Evolutionary conservation across 2,113 vertebrate genomes (phyloP).

Genomic region (Chaenocephalus aceratus): DNA sequence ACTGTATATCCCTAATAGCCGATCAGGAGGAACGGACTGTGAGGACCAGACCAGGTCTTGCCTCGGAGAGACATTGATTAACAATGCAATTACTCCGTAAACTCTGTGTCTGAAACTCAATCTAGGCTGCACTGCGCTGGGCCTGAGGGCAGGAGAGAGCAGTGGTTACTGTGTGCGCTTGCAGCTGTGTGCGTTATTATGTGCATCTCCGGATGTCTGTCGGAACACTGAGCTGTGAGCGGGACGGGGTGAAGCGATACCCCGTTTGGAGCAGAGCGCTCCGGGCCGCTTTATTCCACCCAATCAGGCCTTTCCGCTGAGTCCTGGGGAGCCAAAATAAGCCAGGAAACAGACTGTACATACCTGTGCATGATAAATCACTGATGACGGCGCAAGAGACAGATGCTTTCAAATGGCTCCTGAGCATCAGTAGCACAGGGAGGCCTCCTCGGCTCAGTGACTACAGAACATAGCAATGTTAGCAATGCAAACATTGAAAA

Average conservation of each 20-base stretch:
- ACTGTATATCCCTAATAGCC: slow-evolving; percentile 76
- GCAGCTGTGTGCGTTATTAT: slow-evolving; percentile 30
- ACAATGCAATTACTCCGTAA: slow-evolving; percentile 85
- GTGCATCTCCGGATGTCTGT: slow-evolving; percentile 62
- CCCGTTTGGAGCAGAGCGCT: slow-evolving; percentile 48
- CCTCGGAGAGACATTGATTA: slow-evolving; percentile 84
- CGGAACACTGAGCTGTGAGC: slow-evolving; percentile 57
- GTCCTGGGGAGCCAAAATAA: slow-evolving; percentile 54
- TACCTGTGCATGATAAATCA: slow-evolving; percentile 60
- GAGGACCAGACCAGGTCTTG: slow-evolving; percentile 75
- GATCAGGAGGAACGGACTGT: slow-evolving; percentile 71
- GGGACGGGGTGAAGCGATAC: slow-evolving; percentile 37
- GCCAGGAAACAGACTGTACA: slow-evolving; percentile 52
- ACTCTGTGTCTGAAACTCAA: slow-evolving; percentile 83
- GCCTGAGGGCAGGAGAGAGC: slow-evolving; percentile 65
- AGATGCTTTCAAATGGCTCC: slow-evolving; percentile 48
- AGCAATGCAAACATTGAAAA: slow-evolving; percentile 44
- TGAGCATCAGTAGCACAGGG: slow-evolving; percentile 22
- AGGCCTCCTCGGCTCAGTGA: slow-evolving; percentile 39
- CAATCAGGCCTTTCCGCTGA: slow-evolving; percentile 54
- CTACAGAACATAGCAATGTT: slow-evolving; percentile 40
- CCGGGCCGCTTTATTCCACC: slow-evolving; percentile 60
- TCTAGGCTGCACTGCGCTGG: slow-evolving; percentile 71
- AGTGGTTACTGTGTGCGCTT: slow-evolving; percentile 39
- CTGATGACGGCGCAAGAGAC: slow-evolving; percentile 37